Evolutionary conservation across 2,113 vertebrate species (phyloP).

Genomic region (Suncus etruscus): DNA sequence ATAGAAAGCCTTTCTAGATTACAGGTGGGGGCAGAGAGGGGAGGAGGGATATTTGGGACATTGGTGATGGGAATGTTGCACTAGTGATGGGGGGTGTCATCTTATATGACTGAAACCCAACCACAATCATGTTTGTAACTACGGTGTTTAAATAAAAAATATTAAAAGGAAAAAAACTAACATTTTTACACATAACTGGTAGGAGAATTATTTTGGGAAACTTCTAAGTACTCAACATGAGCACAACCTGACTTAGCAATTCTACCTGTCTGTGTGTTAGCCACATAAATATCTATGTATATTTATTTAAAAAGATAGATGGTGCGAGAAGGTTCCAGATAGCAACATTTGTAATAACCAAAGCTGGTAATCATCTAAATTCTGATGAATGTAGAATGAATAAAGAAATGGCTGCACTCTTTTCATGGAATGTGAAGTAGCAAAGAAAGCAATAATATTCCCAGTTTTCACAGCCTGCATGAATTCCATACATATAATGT

Average conservation of each 20-base stretch:
- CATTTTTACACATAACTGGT: neutral
- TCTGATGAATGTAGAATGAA: neutral
- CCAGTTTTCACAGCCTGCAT: neutral
- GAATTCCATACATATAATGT: slow-evolving; percentile 45
- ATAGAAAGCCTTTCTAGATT: too few relatives aligned
- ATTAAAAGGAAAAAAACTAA: neutral
- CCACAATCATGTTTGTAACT: too few relatives aligned
- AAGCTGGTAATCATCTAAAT: slow-evolving; percentile 45
- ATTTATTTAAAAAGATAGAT: neutral
- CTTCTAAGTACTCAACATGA: neutral
- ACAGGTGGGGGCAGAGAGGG: too few relatives aligned
- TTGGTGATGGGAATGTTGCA: too few relatives aligned
- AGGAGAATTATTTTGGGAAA: neutral
- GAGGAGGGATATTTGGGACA: too few relatives aligned
- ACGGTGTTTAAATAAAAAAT: neutral
- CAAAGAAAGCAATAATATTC: slow-evolving; percentile 29
- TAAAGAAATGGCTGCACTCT: slow-evolving; percentile 15
- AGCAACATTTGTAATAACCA: neutral
- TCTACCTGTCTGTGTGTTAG: neutral
- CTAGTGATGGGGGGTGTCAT: too few relatives aligned
- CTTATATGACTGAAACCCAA: too few relatives aligned
- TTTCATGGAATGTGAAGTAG: slow-evolving; percentile 39
- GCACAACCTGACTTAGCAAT: neutral
- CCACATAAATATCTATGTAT: neutral
- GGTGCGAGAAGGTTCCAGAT: neutral